phyloP scores from a whole-genome alignment of 2,797 vertebrate species.

The Anolis apletophallus region DNA sequence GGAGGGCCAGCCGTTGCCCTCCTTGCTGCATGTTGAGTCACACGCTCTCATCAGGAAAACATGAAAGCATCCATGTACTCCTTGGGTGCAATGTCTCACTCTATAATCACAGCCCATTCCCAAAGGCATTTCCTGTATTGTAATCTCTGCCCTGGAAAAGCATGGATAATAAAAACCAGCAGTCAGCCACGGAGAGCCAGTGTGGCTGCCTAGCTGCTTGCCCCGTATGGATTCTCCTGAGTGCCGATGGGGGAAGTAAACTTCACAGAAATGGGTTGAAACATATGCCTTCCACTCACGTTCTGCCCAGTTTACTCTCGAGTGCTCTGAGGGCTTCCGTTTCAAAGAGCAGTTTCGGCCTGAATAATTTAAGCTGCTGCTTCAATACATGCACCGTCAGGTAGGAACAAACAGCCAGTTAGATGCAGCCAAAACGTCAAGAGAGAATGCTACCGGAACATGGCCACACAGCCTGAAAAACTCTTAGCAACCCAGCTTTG shows the following conservation, averaged over 20 bases:
- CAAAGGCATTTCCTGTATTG: not conserved
- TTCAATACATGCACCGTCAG: not conserved
- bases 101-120: not conserved
- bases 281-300: not conserved
- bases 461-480: too few relatives aligned
- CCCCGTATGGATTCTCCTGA: not conserved
- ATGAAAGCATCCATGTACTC: not conserved
- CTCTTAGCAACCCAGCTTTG: not conserved
- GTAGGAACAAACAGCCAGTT: not conserved
- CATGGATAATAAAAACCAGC: not conserved
- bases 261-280: not conserved
- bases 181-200: not conserved
- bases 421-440: too few relatives aligned
- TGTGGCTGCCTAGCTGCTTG: not conserved
- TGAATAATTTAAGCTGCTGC: not conserved
- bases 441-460: too few relatives aligned
- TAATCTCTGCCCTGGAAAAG: not conserved
- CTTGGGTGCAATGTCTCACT: not conserved
- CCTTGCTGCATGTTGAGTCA: not conserved
- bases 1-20: too few relatives aligned
- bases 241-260: not conserved
- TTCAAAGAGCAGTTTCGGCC: not conserved
- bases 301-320: not conserved
- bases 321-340: not conserved
- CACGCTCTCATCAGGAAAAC: not conserved